These are phyloP conservation scores for Diarsia brunnea DNA, from an alignment of 2,888 invertebrate genomes.

Conservation along the genomic window DNA sequence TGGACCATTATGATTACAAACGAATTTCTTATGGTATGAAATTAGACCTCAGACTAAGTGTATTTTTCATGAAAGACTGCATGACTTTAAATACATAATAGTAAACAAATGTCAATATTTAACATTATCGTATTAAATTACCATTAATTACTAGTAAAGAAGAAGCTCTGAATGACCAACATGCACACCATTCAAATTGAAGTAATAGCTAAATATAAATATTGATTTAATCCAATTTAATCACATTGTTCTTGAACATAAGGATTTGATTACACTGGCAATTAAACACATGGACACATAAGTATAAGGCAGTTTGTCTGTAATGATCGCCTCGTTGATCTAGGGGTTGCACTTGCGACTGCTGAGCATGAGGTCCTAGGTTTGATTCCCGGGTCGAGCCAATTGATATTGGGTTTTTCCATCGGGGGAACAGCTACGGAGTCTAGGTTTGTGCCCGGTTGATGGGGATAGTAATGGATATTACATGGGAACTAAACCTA, in stretches of 20 bases:
- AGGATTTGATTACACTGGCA: not conserved
- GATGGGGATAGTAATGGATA: too few relatives aligned
- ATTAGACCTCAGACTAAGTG: too few relatives aligned
- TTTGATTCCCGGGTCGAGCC: too few relatives aligned
- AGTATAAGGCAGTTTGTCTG: not conserved
- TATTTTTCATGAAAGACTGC: not conserved
- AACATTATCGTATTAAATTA: slow-evolving; percentile 45
- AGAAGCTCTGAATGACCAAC: slow-evolving; percentile 31
- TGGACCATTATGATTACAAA: too few relatives aligned
- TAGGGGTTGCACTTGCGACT: too few relatives aligned
- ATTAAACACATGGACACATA: not conserved
- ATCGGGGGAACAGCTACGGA: too few relatives aligned
- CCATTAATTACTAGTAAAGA: slow-evolving; percentile 43
- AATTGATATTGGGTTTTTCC: too few relatives aligned
- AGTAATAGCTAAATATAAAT: slow-evolving; percentile 55
- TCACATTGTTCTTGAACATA: not conserved
- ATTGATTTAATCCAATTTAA: slow-evolving; percentile 31
- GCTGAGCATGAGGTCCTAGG: too few relatives aligned
- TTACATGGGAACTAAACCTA: too few relatives aligned
- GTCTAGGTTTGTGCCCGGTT: too few relatives aligned
- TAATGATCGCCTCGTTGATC: too few relatives aligned
- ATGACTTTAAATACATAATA: slow-evolving; percentile 3
- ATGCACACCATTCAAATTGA: not conserved
- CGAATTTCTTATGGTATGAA: not conserved
- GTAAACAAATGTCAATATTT: slow-evolving; percentile 25